Evolutionary conservation across 2,113 vertebrate species (phyloP), one percentile per base, ranked within the genome.

Genomic region (Shinisaurus crocodilurus): DNA sequence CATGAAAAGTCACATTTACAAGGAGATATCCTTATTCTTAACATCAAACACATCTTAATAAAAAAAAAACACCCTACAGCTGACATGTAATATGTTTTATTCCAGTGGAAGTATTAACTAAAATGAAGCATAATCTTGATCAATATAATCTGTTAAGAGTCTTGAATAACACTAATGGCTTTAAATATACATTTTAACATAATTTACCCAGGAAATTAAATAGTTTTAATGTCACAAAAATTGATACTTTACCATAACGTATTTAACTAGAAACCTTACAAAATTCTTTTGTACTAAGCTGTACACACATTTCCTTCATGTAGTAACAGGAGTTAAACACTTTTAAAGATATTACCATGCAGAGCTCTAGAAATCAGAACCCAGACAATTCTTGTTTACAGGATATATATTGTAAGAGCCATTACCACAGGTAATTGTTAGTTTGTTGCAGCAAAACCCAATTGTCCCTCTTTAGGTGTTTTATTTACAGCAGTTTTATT

Each of bases 281-380:
- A 76, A 90, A 88, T 67, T 69, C 77, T 34, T 81, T 2, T 57
- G 90, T 82, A 18, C 57, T 63, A n/a, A 91, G 89, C 69, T 67
- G 89, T 81, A 81, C 63, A 0, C 15, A 85, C 2, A 7, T 37
- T 7, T 54, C 54, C n/a, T 76, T 63, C 20, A 65, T 94, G 90
- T 60, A 94, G 70, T 10, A 90, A 45, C 34, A 16, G 32, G 2
- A 2, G 29, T 32, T 25, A 50, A 80, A 80, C 45, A 50, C 27
- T 29, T 54, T 80, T 60, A 80, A 8, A 45, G 23, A 80, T 45
- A 32, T 54, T 15, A 48, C 48, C 6, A 29, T 54, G 4, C 3
- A 32, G 10, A 54, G 45, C 27, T 50, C 32, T 54, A 81, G 10
- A 81, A 81, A 32, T 54, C 29, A 81, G 29, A 80, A 80, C 29